These are phyloP conservation scores for Heteromormyrus szaboi DNA, from an alignment of 2,797 vertebrate species.

Conservation along the genomic window DNA sequence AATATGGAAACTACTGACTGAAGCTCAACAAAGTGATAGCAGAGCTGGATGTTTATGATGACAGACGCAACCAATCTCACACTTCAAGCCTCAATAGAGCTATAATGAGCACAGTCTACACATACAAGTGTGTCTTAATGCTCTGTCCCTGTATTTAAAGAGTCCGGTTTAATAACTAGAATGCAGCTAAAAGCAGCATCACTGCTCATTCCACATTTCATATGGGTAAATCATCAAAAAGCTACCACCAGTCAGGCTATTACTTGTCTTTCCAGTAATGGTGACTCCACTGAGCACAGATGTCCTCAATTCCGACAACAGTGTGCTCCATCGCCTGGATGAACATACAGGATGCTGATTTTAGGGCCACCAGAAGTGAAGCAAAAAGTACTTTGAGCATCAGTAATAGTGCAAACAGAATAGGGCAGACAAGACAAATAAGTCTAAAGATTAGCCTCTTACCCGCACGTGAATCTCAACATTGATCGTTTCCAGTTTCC, in stretches of 20 bases:
- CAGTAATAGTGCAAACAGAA: neutral
- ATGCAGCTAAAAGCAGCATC: neutral
- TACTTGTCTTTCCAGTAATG: constrained; percentile 98
- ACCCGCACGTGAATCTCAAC: constrained; percentile 88
- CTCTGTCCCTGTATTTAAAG: neutral
- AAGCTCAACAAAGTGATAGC: neutral
- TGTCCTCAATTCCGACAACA: constrained; percentile 85
- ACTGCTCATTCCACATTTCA: neutral
- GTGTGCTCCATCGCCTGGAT: constrained; percentile 88
- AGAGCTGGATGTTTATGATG: neutral
- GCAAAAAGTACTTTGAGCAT: neutral
- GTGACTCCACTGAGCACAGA: constrained; percentile 95
- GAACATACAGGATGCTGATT: neutral
- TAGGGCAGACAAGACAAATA: neutral
- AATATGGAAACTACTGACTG: neutral
- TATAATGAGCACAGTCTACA: neutral
- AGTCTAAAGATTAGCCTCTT: constrained; percentile 32
- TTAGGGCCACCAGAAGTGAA: neutral
- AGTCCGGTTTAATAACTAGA: neutral
- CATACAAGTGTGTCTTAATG: neutral
- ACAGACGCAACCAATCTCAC: neutral
- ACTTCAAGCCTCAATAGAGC: neutral
- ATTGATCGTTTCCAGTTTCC: constrained; percentile 80
- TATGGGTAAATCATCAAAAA: neutral
- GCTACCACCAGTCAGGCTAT: constrained; percentile 35